Percentiles rank a stretch among this genome's conserved stretches.
phyloP scores from a whole-genome alignment of 2,797 vertebrate genomes.

The Okamejei kenojei region DNA sequence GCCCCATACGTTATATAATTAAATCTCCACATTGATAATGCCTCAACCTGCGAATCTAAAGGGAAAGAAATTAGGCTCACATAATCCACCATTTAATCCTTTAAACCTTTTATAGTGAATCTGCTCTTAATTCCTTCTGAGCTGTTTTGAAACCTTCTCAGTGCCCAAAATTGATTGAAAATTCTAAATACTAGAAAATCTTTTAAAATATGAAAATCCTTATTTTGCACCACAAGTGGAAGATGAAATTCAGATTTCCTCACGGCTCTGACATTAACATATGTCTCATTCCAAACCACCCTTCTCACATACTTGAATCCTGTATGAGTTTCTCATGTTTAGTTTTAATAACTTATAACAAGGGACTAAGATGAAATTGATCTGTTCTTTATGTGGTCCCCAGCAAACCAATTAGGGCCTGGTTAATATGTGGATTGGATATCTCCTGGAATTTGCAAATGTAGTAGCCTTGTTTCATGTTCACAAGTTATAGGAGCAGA shows the following conservation, averaged over 20 bases:
- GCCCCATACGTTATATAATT: too few species aligned
- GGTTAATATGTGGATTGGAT: too few species aligned
- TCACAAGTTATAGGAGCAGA: too few species aligned
- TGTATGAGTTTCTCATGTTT: neutral
- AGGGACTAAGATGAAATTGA: neutral
- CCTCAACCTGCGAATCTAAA: neutral
- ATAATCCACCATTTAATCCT: neutral
- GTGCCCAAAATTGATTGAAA: neutral
- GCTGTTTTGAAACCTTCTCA: neutral
- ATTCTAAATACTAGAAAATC: neutral
- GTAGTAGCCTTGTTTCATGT: too few species aligned
- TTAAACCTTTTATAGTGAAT: neutral
- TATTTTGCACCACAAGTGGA: neutral
- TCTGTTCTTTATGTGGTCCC: too few species aligned
- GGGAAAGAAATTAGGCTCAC: neutral
- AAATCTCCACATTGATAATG: neutral
- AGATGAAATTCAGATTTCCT: neutral
- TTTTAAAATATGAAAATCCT: conserved; percentile 1
- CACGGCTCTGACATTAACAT: neutral
- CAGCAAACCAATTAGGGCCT: too few species aligned
- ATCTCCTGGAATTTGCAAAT: too few species aligned
- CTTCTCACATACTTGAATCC: neutral
- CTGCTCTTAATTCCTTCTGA: neutral
- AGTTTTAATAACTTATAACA: neutral
- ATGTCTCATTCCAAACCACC: neutral